phyloP scores from a whole-genome alignment of 2,113 vertebrate genomes.

The Myotis davidii region DNA sequence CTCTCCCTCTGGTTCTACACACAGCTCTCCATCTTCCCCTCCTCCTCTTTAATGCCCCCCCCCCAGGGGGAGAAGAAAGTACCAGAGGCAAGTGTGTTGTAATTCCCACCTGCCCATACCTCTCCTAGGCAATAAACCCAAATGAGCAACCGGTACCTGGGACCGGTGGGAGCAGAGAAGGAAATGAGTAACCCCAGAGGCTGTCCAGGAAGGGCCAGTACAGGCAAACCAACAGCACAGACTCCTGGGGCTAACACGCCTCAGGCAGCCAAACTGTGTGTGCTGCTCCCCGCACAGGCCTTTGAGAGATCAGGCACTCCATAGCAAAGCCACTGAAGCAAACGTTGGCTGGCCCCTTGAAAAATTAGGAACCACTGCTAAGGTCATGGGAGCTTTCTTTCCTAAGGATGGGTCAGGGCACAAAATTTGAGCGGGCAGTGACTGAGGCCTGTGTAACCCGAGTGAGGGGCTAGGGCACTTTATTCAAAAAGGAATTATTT shows the following conservation, averaged over 20 bases:
- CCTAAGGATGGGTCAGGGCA: background rate
- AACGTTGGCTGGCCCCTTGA: background rate
- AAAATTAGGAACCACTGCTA: background rate
- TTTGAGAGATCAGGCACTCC: background rate
- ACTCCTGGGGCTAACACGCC: background rate
- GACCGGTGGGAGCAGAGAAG: background rate
- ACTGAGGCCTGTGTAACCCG: background rate
- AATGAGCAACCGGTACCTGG: background rate
- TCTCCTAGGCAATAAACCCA: background rate
- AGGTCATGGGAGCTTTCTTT: background rate
- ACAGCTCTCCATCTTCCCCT: background rate
- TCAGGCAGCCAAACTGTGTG: background rate
- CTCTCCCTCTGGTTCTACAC: background rate
- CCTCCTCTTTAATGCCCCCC: background rate
- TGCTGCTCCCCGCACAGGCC: background rate
- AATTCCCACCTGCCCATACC: background rate
- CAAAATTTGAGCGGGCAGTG: background rate
- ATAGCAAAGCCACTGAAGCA: background rate
- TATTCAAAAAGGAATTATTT: background rate
- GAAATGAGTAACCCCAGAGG: background rate
- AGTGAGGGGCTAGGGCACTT: background rate
- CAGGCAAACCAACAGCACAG: background rate
- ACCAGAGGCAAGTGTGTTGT: background rate
- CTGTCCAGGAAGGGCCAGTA: background rate
- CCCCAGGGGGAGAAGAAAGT: background rate